Conservation (phyloP, 2,888 invertebrate genomes). For the Xestoiulus laeticollis region DNA sequence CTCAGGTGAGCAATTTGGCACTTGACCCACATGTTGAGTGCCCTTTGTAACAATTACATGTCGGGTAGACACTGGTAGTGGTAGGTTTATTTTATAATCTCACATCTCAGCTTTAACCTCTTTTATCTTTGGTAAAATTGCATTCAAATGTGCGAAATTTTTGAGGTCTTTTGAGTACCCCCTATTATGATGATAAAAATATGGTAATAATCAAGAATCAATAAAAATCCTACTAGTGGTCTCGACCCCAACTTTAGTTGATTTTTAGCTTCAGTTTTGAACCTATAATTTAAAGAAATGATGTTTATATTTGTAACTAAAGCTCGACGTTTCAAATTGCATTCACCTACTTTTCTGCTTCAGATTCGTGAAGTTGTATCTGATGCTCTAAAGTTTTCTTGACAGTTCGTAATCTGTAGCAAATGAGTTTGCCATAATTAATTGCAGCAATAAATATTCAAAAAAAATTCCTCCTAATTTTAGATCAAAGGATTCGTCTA, state of each 20-base stretch:
- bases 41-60: too few species aligned
- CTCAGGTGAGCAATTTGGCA: too few species aligned
- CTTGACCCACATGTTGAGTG: too few species aligned
- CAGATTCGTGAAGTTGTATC: conserved; percentile 40
- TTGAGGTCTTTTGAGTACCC: too few species aligned
- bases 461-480: too few species aligned
- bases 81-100: too few species aligned
- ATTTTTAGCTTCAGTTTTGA: not conserved
- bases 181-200: not conserved
- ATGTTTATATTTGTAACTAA: not conserved
- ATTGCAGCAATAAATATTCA: not conserved
- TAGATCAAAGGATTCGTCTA: not conserved
- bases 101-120: too few species aligned
- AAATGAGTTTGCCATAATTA: not conserved
- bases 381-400: conserved; percentile 16
- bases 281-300: not conserved
- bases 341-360: conserved; percentile 29
- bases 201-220: not conserved
- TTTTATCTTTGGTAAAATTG: too few species aligned
- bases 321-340: too few species aligned
- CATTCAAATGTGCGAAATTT: too few species aligned
- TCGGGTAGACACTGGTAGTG: too few species aligned
- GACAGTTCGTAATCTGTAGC: not conserved
- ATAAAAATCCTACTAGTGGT: not conserved
- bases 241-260: not conserved